phyloP scores from a whole-genome alignment of 30 jellyfish, hydroid and myxozoan genomes.

The Pelagia noctiluca region DNA sequence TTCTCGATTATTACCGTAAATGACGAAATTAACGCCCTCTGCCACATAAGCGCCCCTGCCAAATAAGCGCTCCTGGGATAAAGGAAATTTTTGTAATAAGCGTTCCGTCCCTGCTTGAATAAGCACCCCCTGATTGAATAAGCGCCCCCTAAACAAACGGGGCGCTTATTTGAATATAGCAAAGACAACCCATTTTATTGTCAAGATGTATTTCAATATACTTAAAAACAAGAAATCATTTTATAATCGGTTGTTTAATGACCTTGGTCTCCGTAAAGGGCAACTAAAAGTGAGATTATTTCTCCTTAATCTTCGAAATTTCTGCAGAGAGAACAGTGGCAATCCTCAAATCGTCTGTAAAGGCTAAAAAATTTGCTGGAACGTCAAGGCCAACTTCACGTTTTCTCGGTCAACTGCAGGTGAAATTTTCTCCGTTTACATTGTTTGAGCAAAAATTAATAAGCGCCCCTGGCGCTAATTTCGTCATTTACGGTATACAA shows the following conservation, averaged over 20 bases:
- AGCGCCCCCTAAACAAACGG: conserved; percentile 7
- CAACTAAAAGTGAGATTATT: background rate
- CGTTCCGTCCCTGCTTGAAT: conserved; percentile 24
- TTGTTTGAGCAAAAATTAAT: background rate
- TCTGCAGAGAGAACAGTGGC: too few species aligned
- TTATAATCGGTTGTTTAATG: background rate
- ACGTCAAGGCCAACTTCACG: too few species aligned
- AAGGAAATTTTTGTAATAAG: conserved; percentile 24
- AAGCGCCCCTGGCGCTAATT: conserved; percentile 20
- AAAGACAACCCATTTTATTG: background rate
- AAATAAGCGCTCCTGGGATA: conserved; percentile 15
- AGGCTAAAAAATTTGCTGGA: too few species aligned
- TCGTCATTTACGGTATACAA: conserved; percentile 40
- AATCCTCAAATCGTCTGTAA: too few species aligned
- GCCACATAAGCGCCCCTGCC: conserved; percentile 58
- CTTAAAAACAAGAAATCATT: background rate
- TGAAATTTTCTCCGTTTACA: background rate
- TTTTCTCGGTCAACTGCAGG: background rate
- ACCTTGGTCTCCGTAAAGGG: background rate
- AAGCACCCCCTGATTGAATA: background rate
- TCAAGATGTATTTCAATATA: background rate
- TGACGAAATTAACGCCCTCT: conserved; percentile 38
- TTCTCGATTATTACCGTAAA: conserved; percentile 32
- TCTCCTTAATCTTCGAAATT: background rate
- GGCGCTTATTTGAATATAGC: background rate